phyloP scores from a whole-genome alignment of 2,888 invertebrate genomes.

The Sarcophaga rosellei region DNA sequence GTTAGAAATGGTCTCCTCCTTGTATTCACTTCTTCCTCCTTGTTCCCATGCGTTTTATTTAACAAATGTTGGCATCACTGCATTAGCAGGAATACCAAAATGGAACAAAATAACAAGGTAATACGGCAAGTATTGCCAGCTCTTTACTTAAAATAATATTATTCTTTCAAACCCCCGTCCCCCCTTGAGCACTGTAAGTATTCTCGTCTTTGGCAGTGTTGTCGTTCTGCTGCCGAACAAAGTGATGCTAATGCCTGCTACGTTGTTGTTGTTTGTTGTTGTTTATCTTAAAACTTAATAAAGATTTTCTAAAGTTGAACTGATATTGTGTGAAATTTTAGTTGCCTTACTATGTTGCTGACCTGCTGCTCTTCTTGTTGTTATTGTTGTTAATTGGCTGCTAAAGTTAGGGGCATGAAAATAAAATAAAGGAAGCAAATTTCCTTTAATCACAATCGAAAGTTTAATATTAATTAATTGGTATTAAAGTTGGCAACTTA shows the following conservation, averaged over 20 bases:
- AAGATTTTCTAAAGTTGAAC: not conserved
- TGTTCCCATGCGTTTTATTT: no score
- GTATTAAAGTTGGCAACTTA: no score
- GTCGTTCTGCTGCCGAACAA: not conserved
- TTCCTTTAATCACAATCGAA: no score
- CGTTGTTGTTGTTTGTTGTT: not conserved
- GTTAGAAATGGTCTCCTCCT: no score
- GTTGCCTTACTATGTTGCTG: not conserved
- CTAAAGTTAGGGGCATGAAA: not conserved
- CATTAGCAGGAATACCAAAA: no score
- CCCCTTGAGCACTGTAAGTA: no score
- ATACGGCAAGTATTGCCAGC: not conserved
- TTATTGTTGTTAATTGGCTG: not conserved
- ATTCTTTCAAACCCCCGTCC: not conserved
- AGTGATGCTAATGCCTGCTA: not conserved
- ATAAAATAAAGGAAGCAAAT: not conserved
- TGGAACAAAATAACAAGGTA: no score
- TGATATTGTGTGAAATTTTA: not conserved
- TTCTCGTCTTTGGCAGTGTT: not conserved
- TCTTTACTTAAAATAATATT: constrained; percentile 17
- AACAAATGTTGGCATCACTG: no score
- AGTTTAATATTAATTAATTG: no score
- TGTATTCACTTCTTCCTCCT: no score
- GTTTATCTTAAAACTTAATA: not conserved
- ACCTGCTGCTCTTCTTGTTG: not conserved